Evolutionary conservation across 2,797 vertebrate species (phyloP), one percentile per base, ranked within the genome.

Genomic region (Anabacerthia variegaticeps): DNA sequence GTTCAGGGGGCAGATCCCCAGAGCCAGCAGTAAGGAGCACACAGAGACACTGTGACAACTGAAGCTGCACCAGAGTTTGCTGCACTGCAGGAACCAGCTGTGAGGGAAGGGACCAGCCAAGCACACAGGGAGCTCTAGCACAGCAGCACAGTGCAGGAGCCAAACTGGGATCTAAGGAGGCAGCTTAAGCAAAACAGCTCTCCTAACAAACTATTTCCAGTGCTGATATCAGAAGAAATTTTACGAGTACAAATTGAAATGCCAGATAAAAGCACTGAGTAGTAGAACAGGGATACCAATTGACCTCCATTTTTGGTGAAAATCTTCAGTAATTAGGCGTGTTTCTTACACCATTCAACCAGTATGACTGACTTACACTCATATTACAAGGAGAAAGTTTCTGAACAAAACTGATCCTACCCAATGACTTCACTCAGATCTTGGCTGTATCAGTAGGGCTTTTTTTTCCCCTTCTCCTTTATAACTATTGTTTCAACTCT

Each of bases 161-260:
- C 56, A 39, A 23, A 21, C 23, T 52, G 17, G 12, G 26, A 68
- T 14, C 39, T 37, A 28, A 68, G 37, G 36, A 1, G 2, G 27
- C 16, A 92, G 48, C 30, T 55, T 22, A 75, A 49, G 34, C 10
- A 49, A 14, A 88, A 23, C 15, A 76, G 34, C 37, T 73, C 20
- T 76, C 37, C 19, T 46, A 36, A 68, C 23, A 37, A 75, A 34
- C 32, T 2, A 43, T 2, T 39, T 59, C 56, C 44, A 73, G 5
- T 10, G 24, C 2, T n/a, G 32, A 9, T 21, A 24, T 2, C 32
- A 8, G 14, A 72, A 65, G 14, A 62, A 34, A 2, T 0, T 8
- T 36, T 19, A 51, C 4, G 4, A 18, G 17, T 30, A 34, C 6
- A 36, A 65, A 63, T 1, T 52, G 21, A 14, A 65, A 56, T 20